Evolutionary conservation across 2,113 vertebrate species (phyloP).

Genomic region (Mesitornis unicolor): DNA sequence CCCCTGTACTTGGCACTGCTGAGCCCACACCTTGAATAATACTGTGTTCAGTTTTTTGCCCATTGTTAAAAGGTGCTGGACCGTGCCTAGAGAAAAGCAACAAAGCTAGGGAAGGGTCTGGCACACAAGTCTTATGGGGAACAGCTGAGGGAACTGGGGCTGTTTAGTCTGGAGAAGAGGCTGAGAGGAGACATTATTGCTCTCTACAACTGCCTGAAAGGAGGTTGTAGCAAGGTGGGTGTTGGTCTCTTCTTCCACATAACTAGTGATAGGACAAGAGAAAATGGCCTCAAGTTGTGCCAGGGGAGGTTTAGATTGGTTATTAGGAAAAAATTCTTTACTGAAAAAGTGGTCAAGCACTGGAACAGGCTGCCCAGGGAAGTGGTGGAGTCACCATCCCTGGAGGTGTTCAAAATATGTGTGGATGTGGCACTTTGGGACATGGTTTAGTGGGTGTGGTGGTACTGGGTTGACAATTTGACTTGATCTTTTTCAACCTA

Average conservation of each 20-base stretch:
- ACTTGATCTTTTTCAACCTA: not conserved
- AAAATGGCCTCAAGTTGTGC: not conserved
- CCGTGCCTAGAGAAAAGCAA: fast-evolving
- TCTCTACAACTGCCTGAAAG: not conserved
- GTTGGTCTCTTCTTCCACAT: not conserved
- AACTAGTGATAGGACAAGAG: not conserved
- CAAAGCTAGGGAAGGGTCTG: not conserved
- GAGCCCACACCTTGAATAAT: fast-evolving
- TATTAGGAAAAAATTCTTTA: not conserved
- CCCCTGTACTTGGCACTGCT: not conserved
- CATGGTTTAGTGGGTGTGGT: not conserved
- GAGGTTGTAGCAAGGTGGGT: not conserved
- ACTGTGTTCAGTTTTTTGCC: not conserved
- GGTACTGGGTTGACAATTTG: no score
- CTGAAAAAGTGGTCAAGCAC: fast-evolving
- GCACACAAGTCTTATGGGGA: not conserved
- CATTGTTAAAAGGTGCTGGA: not conserved
- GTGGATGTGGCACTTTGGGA: fast-evolving
- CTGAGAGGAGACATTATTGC: not conserved
- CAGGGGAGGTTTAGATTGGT: not conserved
- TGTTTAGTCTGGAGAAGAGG: not conserved
- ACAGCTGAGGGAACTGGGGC: not conserved
- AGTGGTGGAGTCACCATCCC: not conserved
- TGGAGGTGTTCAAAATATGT: not conserved
- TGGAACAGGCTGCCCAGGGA: not conserved